Evolutionary conservation across 2,113 vertebrate species (phyloP).

Genomic region (Capricornis sumatraensis): DNA sequence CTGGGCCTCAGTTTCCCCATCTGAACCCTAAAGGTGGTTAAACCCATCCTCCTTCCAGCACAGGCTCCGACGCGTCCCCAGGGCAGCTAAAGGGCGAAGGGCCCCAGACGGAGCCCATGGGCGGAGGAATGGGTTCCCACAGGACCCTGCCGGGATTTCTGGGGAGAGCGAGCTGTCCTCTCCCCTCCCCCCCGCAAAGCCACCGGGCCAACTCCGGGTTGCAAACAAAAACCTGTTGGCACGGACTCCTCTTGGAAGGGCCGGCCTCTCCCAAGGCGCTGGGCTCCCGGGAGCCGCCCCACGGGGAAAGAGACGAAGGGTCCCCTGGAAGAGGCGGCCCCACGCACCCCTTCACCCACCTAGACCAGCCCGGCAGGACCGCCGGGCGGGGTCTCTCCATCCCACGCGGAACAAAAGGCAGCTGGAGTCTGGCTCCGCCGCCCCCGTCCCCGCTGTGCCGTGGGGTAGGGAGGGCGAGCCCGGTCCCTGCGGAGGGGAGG

Average conservation of each 20-base stretch:
- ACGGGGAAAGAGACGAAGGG: background rate
- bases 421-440: conserved; percentile 48
- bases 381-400: conserved; percentile 44
- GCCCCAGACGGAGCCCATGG: background rate
- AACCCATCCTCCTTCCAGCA: background rate
- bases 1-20: conserved; percentile 13
- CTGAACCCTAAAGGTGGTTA: background rate
- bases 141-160: background rate
- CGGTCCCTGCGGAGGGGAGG: background rate
- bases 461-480: background rate
- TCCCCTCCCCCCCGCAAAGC: background rate
- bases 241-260: background rate
- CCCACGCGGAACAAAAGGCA: conserved; percentile 75
- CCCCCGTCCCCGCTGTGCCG: conserved; percentile 58
- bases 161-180: background rate
- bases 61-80: background rate
- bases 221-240: conserved; percentile 69
- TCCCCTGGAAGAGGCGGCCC: background rate
- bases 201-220: conserved; percentile 44
- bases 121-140: background rate
- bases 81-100: background rate
- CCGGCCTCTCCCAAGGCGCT: conserved; percentile 10
- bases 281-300: background rate
- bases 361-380: background rate
- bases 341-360: background rate